Evolutionary conservation across 2,797 vertebrate genomes (phyloP).

Genomic region (Coracias cyanogaster): DNA sequence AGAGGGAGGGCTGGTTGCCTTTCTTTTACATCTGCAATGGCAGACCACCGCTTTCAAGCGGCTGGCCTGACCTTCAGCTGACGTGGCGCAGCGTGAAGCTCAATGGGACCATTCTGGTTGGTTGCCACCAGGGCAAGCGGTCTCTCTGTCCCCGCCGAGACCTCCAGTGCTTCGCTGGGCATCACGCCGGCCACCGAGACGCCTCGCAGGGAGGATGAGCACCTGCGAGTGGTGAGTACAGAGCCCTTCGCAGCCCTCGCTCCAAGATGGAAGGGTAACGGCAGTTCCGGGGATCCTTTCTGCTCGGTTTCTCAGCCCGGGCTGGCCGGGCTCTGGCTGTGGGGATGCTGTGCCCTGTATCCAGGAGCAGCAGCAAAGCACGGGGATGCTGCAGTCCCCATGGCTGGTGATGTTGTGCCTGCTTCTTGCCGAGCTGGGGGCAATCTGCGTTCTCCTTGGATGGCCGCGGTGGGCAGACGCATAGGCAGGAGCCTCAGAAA

Average conservation of each 20-base stretch:
- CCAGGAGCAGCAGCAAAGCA: fast-evolving
- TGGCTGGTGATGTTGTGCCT: fast-evolving
- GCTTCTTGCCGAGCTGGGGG: not conserved
- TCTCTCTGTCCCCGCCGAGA: not conserved
- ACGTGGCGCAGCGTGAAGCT: not conserved
- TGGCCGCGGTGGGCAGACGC: fast-evolving
- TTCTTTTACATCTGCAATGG: fast-evolving
- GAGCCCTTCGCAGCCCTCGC: not conserved
- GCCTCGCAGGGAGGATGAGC: not conserved
- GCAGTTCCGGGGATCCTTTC: not conserved
- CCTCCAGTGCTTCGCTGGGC: fast-evolving
- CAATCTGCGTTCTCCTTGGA: fast-evolving
- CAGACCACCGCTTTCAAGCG: fast-evolving
- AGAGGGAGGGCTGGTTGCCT: not conserved
- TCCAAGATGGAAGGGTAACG: not conserved
- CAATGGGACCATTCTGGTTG: not conserved
- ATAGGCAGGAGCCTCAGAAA: fast-evolving
- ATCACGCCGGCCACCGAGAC: fast-evolving
- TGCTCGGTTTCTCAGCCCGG: fast-evolving
- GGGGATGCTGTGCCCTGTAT: not conserved
- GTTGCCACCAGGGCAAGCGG: not conserved
- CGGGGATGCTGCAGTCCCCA: not conserved
- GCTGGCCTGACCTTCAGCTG: not conserved
- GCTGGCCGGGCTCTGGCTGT: not conserved
- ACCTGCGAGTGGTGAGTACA: not conserved